Evolutionary conservation across 1,140 invertebrate species (phyloP).

Genomic region (Ruditapes philippinarum): DNA sequence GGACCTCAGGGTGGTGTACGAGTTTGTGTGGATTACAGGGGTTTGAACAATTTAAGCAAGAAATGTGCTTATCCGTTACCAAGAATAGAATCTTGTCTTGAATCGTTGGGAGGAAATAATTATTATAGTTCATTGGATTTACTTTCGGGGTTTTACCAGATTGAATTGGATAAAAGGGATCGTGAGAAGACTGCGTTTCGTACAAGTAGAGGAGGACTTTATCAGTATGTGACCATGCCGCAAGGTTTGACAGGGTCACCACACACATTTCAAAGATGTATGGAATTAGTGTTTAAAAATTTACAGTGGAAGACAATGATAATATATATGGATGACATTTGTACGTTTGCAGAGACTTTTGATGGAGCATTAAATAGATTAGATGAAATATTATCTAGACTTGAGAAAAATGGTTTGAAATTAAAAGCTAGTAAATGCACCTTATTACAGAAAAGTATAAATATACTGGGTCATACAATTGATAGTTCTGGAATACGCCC

Average conservation of each 20-base stretch:
- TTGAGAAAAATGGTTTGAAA: background rate
- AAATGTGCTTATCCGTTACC: slow-evolving; percentile 71
- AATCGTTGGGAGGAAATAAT: background rate
- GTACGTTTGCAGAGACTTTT: background rate
- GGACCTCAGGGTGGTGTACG: slow-evolving; percentile 72
- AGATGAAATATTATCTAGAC: background rate
- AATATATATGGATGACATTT: slow-evolving; percentile 16
- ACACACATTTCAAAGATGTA: slow-evolving; percentile 68
- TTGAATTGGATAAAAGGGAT: slow-evolving; percentile 74
- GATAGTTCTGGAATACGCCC: background rate
- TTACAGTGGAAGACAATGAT: slow-evolving; percentile 1
- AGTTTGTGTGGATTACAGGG: slow-evolving; percentile 88
- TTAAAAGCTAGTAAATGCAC: slow-evolving; percentile 7
- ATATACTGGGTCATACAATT: slow-evolving; percentile 1
- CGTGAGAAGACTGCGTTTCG: slow-evolving; percentile 80
- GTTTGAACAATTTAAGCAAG: slow-evolving; percentile 64
- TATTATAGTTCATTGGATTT: slow-evolving; percentile 31
- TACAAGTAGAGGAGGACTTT: background rate
- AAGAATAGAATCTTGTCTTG: slow-evolving; percentile 60
- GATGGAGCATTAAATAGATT: background rate
- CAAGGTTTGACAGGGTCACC: slow-evolving; percentile 37
- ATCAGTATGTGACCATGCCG: slow-evolving; percentile 30
- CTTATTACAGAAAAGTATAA: background rate
- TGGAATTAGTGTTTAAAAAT: slow-evolving; percentile 21
- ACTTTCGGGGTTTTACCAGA: slow-evolving; percentile 75